Conservation (phyloP, 37 sponge, comb jelly and placozoan genomes). For the Chondrilla cf. caribensis region DNA sequence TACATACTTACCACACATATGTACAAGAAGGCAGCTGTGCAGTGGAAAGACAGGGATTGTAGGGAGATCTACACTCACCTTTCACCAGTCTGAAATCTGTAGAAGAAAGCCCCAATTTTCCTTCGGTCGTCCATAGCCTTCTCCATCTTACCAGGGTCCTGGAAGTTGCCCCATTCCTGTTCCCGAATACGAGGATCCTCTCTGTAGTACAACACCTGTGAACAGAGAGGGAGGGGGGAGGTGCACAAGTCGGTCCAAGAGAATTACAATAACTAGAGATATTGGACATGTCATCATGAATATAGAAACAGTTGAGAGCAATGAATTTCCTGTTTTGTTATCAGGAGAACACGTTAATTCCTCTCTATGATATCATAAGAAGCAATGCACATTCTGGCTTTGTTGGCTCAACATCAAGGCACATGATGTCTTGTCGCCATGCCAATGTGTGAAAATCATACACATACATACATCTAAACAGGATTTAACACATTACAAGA, state of each 20-base stretch:
- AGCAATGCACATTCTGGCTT: too few species aligned
- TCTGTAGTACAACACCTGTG: slow-evolving; percentile 55
- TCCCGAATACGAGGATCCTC: slow-evolving; percentile 82
- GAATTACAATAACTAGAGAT: too few species aligned
- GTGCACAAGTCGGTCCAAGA: too few species aligned
- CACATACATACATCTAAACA: too few species aligned
- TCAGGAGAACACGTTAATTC: background rate
- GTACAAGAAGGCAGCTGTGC: background rate
- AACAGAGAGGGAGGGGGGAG: background rate
- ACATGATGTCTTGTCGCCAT: too few species aligned
- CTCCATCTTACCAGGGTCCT: slow-evolving; percentile 49
- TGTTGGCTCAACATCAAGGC: too few species aligned
- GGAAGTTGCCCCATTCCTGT: slow-evolving; percentile 90
- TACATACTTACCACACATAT: background rate
- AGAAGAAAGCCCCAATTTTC: slow-evolving; percentile 74
- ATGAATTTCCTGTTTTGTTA: background rate
- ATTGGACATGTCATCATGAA: too few species aligned
- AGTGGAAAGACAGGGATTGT: background rate
- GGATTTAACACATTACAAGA: too few species aligned
- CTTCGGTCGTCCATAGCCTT: slow-evolving; percentile 58
- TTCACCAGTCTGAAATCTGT: slow-evolving; percentile 83
- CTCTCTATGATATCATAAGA: background rate
- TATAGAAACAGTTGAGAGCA: too few species aligned
- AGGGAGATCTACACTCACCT: too few species aligned
- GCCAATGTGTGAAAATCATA: too few species aligned